Percentiles rank a stretch among this genome's conserved stretches.
Evolutionary conservation across 2,113 vertebrate genomes (phyloP).

Genomic region (Ictidomys tridecemlineatus): DNA sequence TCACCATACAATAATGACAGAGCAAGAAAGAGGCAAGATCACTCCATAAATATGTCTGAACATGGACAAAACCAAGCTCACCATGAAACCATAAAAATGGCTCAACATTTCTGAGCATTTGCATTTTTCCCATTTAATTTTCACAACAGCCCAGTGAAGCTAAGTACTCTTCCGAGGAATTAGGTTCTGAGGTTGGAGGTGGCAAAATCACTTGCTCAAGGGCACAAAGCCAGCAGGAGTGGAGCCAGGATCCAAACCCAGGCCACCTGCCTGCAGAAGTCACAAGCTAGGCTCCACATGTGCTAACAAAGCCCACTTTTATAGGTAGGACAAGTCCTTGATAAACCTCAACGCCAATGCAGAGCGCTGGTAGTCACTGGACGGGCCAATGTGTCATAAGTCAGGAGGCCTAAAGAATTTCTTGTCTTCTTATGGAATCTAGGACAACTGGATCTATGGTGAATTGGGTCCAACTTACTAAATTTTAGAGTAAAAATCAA

Average conservation of each 20-base stretch:
- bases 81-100: not conserved
- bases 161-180: not conserved
- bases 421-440: no score
- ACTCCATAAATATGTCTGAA: not conserved
- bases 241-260: not conserved
- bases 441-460: no score
- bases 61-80: not conserved
- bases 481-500: not conserved
- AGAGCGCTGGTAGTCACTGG: no score
- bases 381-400: not conserved
- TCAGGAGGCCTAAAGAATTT: no score
- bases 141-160: not conserved
- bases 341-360: no score
- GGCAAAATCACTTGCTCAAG: not conserved
- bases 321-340: no score
- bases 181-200: not conserved
- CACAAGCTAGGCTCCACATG: not conserved
- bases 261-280: not conserved
- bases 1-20: rapidly evolving
- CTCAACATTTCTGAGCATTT: not conserved
- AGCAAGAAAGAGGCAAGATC: not conserved
- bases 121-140: not conserved
- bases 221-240: not conserved
- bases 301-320: no score
- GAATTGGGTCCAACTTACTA: no score